phyloP scores from a whole-genome alignment of 2,888 invertebrate genomes.

The Volucella inflata region DNA sequence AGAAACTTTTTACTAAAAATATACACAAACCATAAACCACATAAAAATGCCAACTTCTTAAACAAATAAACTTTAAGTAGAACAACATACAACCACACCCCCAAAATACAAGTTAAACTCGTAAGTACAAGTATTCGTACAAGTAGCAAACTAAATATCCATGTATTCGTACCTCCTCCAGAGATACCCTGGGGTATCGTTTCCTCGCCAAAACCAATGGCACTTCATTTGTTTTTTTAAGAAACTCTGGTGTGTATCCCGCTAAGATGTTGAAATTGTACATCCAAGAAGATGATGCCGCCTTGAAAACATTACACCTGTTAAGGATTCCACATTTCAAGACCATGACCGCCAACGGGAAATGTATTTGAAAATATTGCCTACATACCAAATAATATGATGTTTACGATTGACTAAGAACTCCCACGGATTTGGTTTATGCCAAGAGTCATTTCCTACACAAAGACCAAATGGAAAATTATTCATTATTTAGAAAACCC shows the following conservation, averaged over 20 bases:
- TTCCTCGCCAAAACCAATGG: conserved; percentile 91
- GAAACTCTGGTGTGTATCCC: conserved; percentile 90
- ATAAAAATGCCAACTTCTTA: conserved; percentile 51
- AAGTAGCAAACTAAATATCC: neutral
- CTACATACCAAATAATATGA: conserved; percentile 90
- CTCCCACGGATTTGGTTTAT: conserved; percentile 92
- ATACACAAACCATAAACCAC: conserved; percentile 14
- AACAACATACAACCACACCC: neutral
- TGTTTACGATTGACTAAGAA: conserved; percentile 92
- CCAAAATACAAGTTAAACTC: neutral
- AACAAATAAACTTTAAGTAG: conserved; percentile 30
- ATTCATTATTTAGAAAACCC: conserved; percentile 11
- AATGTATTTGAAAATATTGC: conserved; percentile 24
- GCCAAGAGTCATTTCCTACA: conserved; percentile 83
- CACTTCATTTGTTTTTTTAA: conserved; percentile 91
- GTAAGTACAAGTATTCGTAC: neutral
- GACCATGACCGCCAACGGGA: conserved; percentile 26
- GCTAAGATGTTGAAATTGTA: conserved; percentile 94
- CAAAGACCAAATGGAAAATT: conserved; percentile 52
- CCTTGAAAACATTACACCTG: conserved; percentile 92
- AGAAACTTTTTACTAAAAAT: conserved; percentile 10
- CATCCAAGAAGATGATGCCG: conserved; percentile 96
- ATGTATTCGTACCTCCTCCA: conserved; percentile 85
- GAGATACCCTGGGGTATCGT: conserved; percentile 90
- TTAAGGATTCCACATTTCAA: conserved; percentile 68